Percentiles rank a stretch among this genome's conserved stretches.
These are phyloP conservation scores for Bovichtus variegatus DNA, from an alignment of 2,797 vertebrate genomes.

Conservation along the genomic window DNA sequence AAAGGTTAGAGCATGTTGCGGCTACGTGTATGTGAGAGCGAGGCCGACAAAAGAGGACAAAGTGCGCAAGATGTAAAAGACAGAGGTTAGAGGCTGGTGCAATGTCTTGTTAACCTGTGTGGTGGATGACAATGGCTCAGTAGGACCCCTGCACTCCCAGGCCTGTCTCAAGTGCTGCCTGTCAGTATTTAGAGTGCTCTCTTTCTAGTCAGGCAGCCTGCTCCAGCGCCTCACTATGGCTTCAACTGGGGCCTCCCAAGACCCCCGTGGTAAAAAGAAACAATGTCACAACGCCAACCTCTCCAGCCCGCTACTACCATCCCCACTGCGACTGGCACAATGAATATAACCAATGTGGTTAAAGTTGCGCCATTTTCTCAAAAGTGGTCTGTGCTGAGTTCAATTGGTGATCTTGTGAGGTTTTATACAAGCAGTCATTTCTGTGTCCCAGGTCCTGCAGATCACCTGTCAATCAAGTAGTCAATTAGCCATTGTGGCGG, in stretches of 20 bases:
- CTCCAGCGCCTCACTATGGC: constrained; percentile 72
- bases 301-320: constrained; percentile 45
- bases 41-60: constrained; percentile 43
- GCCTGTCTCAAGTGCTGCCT: constrained; percentile 77
- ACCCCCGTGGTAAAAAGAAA: constrained; percentile 61
- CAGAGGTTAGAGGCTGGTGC: constrained; percentile 61
- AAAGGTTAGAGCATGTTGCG: constrained; percentile 34
- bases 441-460: constrained; percentile 15
- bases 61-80: constrained; percentile 41
- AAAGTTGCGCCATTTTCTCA: constrained; percentile 58
- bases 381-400: constrained; percentile 49
- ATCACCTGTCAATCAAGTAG: constrained; percentile 61
- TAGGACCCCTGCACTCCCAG: constrained; percentile 74
- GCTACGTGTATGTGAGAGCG: background rate
- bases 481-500: constrained; percentile 18
- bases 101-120: constrained; percentile 79
- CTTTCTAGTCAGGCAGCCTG: constrained; percentile 70
- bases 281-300: constrained; percentile 70
- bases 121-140: constrained; percentile 73
- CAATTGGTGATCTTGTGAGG: constrained; percentile 42
- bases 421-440: constrained; percentile 34
- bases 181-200: constrained; percentile 74
- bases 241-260: constrained; percentile 62
- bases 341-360: constrained; percentile 52
- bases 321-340: constrained; percentile 41